phyloP scores from a whole-genome alignment of 2,888 invertebrate species.

The Buathra laborator region DNA sequence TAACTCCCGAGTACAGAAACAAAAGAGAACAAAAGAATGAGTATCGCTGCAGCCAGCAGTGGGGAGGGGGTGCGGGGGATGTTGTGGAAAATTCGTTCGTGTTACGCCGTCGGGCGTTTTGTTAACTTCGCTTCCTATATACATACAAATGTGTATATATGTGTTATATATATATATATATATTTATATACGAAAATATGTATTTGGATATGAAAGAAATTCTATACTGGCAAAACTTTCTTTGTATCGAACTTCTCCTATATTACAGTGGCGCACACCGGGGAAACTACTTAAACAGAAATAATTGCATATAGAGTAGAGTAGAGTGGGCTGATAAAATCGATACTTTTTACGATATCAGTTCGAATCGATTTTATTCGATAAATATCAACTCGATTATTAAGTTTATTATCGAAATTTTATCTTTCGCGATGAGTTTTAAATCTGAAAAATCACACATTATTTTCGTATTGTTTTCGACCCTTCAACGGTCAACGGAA shows the following conservation, averaged over 20 bases:
- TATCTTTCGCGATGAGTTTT: too few relatives aligned
- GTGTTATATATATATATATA: not conserved
- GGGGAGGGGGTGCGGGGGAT: not conserved
- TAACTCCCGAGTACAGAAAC: slow-evolving; percentile 51
- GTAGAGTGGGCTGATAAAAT: not conserved
- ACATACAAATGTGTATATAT: too few relatives aligned
- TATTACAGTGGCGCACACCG: not conserved
- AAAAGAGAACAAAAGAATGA: slow-evolving; percentile 53
- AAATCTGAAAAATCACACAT: too few relatives aligned
- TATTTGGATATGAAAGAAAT: not conserved
- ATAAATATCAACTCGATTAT: not conserved
- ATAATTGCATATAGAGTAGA: not conserved
- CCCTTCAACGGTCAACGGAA: too few relatives aligned
- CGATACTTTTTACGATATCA: too few relatives aligned
- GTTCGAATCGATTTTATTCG: not conserved
- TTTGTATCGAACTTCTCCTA: not conserved
- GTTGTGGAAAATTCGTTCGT: slow-evolving; percentile 43
- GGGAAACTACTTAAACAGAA: not conserved
- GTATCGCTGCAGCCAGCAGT: slow-evolving; percentile 18
- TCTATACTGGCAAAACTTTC: not conserved
- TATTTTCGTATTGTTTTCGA: too few relatives aligned
- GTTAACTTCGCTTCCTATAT: not conserved
- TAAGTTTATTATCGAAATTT: too few relatives aligned
- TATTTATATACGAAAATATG: not conserved
- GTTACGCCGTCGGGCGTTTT: slow-evolving; percentile 12